Evolutionary conservation across 2,113 vertebrate species (phyloP), one percentile per base, ranked within the genome.

Genomic region (Tachuris rubrigastra): DNA sequence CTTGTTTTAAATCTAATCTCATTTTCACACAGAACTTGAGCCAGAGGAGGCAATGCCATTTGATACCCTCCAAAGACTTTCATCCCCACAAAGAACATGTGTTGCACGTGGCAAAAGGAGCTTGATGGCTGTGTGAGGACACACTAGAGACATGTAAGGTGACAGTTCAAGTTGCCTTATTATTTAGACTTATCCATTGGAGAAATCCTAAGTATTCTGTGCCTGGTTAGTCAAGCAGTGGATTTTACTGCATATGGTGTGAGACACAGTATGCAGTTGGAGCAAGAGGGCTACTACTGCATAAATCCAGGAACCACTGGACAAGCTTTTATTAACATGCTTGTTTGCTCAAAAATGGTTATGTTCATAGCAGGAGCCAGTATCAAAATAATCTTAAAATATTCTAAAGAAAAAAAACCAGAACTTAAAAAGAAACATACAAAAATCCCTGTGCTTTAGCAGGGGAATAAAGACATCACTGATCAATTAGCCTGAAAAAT

Each of bases 1-100:
- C 41, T 81, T 68, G 41, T 63, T 94, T 85, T 85, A 66, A 69
- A 58, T 80, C 31, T 84, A 75, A 86, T 84, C 92, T 85, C 41
- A 35, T 96, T 84, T 94, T 92, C 69, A 84, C 44, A 5, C 22
- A 78, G 68, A 65, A 41, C 22, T 81, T 76, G 68, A 79, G 42
- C 72, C 79, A 78, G 46, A 79, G 52, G 17, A 65, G 85, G 37
- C 62, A 72, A 42, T 72, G 52, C 65, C 73, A 63, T 80, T 56
- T 75, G 80, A 92, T 87, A 74, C 35, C 42, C 60, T 81, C 73
- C 56, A 46, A 69, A 94, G 90, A 84, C 72, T 73, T 93, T 71
- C 72, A 74, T 77, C 85, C 56, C 56, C 12, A 7, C 50, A 17
- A 49, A 86, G 85, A 85, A 88, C 28, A 2, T 90, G 87, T 67